Evolutionary conservation across 2,113 vertebrate genomes (phyloP).

Genomic region (Laterallus jamaicensis): DNA sequence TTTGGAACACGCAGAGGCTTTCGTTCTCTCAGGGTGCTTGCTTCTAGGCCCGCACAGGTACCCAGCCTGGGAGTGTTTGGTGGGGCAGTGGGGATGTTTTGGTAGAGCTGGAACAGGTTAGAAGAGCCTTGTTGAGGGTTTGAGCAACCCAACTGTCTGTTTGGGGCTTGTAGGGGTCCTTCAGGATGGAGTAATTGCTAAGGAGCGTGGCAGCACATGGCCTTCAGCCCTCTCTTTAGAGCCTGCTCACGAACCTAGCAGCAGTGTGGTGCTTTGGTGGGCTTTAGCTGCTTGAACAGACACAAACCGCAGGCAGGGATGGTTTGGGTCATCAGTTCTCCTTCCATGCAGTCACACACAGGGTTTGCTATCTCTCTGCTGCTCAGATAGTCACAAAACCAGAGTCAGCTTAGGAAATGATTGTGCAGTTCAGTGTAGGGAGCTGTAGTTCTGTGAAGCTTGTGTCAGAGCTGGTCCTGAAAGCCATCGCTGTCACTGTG

Average conservation of each 20-base stretch:
- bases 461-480: not conserved
- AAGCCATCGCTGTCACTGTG: not conserved
- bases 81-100: not conserved
- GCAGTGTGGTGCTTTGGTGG: not conserved
- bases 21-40: not conserved
- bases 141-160: not conserved
- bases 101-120: not conserved
- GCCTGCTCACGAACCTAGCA: not conserved
- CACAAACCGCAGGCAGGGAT: not conserved
- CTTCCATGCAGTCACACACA: not conserved
- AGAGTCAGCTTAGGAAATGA: not conserved
- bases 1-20: not conserved
- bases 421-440: not conserved
- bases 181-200: not conserved
- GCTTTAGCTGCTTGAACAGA: not conserved
- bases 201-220: not conserved
- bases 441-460: not conserved
- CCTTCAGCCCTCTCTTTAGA: not conserved
- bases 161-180: not conserved
- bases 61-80: fast-evolving
- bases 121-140: not conserved
- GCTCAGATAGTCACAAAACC: not conserved
- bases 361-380: not conserved
- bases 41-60: not conserved
- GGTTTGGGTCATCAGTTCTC: not conserved